phyloP scores from a whole-genome alignment of 2,888 invertebrate genomes.

The Atrina japonica region DNA sequence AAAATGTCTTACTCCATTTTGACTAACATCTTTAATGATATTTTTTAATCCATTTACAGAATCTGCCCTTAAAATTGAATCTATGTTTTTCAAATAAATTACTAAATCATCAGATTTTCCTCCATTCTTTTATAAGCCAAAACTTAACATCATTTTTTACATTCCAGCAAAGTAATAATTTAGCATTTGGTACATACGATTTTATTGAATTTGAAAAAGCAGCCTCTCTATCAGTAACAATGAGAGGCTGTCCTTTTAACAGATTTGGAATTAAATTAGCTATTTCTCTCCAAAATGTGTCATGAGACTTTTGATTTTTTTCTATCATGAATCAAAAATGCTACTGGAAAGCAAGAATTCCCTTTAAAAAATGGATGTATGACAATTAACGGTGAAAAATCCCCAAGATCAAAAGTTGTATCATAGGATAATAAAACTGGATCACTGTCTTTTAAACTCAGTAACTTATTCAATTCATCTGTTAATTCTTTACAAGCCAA shows the following conservation, averaged over 20 bases:
- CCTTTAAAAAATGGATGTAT: conserved; percentile 25
- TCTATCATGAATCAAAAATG: conserved; percentile 21
- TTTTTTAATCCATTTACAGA: neutral
- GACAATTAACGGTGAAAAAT: conserved; percentile 21
- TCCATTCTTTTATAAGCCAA: conserved; percentile 10
- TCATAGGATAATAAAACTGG: conserved; percentile 10
- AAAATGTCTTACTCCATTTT: conserved; percentile 6
- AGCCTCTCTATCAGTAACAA: conserved; percentile 16
- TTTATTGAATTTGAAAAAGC: conserved; percentile 12
- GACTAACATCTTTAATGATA: neutral
- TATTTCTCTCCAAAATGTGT: conserved; percentile 18
- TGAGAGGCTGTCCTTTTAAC: neutral
- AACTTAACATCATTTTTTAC: neutral
- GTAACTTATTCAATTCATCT: conserved; percentile 15
- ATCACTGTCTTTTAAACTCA: conserved; percentile 4
- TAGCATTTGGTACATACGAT: conserved; percentile 10
- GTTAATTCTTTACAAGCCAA: conserved; percentile 11
- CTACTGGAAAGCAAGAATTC: conserved; percentile 7
- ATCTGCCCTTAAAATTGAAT: neutral
- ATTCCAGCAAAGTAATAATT: conserved; percentile 18
- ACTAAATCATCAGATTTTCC: conserved; percentile 15
- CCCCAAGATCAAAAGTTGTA: conserved; percentile 20
- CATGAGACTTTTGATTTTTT: conserved; percentile 15
- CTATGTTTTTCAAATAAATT: conserved; percentile 1
- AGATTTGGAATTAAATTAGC: conserved; percentile 1